These are phyloP conservation scores for Penaeus vannamei DNA, from an alignment of 1,140 invertebrate species.

Conservation along the genomic window DNA sequence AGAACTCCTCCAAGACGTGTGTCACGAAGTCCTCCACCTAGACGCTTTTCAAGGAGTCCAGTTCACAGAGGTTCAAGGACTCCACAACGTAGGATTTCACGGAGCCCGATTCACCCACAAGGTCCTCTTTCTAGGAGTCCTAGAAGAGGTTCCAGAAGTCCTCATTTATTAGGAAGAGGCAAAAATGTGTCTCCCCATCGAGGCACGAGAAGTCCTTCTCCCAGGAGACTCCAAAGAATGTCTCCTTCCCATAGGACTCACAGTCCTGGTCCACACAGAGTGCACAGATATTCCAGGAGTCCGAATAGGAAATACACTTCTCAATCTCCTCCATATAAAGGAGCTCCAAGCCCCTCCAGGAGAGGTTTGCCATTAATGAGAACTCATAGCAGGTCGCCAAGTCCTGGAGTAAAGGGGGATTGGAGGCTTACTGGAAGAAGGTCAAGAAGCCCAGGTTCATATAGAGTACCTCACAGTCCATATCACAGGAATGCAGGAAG, in stretches of 20 bases:
- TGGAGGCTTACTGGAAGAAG: slow-evolving; percentile 37
- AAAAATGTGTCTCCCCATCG: slow-evolving; percentile 5
- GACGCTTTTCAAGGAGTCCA: slow-evolving; percentile 40
- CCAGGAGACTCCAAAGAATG: slow-evolving; percentile 26
- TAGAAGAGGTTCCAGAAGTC: slow-evolving; percentile 4
- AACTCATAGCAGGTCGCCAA: slow-evolving; percentile 44
- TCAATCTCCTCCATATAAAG: slow-evolving; percentile 34
- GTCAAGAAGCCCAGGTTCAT: slow-evolving; percentile 31
- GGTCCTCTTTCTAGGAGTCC: slow-evolving; percentile 13
- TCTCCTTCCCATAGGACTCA: slow-evolving; percentile 51
- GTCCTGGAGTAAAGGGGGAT: slow-evolving; percentile 46
- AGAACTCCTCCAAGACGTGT: slow-evolving; percentile 29
- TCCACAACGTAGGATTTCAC: neutral
- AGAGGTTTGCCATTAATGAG: slow-evolving; percentile 39
- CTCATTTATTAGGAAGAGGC: neutral
- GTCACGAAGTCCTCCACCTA: slow-evolving; percentile 46
- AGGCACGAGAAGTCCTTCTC: slow-evolving; percentile 43
- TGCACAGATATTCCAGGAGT: slow-evolving; percentile 42
- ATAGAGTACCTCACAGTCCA: slow-evolving; percentile 45
- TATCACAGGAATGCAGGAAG: slow-evolving; percentile 46
- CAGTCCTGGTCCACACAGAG: slow-evolving; percentile 39
- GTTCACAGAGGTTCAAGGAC: slow-evolving; percentile 26
- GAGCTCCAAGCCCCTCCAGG: slow-evolving; percentile 18
- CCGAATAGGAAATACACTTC: slow-evolving; percentile 34
- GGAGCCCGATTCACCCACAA: neutral